Evolutionary conservation across 2,888 invertebrate genomes (phyloP).

Genomic region (Ariolimax columbianus): DNA sequence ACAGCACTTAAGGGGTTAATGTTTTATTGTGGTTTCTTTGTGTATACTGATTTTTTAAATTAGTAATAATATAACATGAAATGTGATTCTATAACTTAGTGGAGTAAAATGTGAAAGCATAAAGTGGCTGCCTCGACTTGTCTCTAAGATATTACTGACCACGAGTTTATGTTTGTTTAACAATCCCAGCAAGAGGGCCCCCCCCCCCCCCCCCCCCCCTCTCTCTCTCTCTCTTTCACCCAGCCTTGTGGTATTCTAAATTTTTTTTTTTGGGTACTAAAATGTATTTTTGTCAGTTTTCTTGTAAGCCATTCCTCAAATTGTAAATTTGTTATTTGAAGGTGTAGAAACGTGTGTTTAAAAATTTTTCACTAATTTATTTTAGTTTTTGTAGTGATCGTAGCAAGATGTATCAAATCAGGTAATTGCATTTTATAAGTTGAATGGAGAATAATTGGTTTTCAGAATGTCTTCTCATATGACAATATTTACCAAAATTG

Average conservation of each 20-base stretch:
- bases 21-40: not conserved
- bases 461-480: not conserved
- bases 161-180: not conserved
- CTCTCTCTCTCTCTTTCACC: not conserved
- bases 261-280: not conserved
- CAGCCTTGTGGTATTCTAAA: not conserved
- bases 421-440: not conserved
- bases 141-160: not conserved
- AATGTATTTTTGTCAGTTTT: not conserved
- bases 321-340: no score
- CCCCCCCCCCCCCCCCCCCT: no score
- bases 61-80: not conserved
- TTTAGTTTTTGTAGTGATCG: not conserved
- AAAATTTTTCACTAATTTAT: not conserved
- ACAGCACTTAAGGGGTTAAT: not conserved
- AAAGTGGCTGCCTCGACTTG: not conserved
- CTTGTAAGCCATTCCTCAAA: not conserved
- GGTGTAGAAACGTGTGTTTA: no score
- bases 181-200: not conserved
- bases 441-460: not conserved
- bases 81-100: not conserved
- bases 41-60: not conserved
- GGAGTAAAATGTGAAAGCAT: not conserved
- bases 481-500: not conserved
- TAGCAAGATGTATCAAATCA: not conserved